These are phyloP conservation scores for Gortyna flavago DNA, from an alignment of 2,888 invertebrate species.

Conservation along the genomic window DNA sequence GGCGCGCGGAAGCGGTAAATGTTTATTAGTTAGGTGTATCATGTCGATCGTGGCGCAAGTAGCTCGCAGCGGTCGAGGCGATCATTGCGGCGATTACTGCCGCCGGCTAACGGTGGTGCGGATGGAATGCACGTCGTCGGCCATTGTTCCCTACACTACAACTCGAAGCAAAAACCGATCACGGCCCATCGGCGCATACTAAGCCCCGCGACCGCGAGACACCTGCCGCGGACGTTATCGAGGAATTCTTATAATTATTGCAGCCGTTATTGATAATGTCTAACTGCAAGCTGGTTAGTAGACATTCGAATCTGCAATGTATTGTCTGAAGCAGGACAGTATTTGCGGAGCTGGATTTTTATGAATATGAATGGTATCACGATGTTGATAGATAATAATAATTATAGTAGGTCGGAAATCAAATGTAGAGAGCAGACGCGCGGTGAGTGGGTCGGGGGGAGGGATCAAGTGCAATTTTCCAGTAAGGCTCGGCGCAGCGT, in stretches of 20 bases:
- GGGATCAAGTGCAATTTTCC: slow-evolving; percentile 85
- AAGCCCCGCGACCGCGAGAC: slow-evolving; percentile 72
- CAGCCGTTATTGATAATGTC: slow-evolving; percentile 47
- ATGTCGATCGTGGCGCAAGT: slow-evolving; percentile 60
- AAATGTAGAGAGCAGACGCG: slow-evolving; percentile 73
- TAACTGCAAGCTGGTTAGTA: slow-evolving; percentile 30
- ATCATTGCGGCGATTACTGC: slow-evolving; percentile 80
- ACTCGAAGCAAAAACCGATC: slow-evolving; percentile 82
- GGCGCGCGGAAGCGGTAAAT: slow-evolving; percentile 66
- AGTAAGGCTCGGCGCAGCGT: slow-evolving; percentile 71
- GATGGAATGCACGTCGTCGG: slow-evolving; percentile 83
- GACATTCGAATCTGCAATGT: slow-evolving; percentile 52
- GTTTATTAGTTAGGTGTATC: slow-evolving; percentile 65
- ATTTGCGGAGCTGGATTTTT: slow-evolving; percentile 51
- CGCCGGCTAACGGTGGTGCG: slow-evolving; percentile 84
- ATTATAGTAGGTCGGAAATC: slow-evolving; percentile 77
- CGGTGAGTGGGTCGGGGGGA: slow-evolving; percentile 65
- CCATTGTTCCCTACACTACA: slow-evolving; percentile 82
- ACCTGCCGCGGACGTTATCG: slow-evolving; percentile 72
- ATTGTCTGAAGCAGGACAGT: slow-evolving; percentile 43
- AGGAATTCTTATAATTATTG: slow-evolving; percentile 60
- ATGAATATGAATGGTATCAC: slow-evolving; percentile 68
- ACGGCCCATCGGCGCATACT: slow-evolving; percentile 79
- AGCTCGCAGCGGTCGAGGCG: slow-evolving; percentile 65
- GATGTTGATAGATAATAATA: slow-evolving; percentile 69